Conservation (phyloP, 2,797 vertebrate species). For the Protonibea diacanthus region DNA sequence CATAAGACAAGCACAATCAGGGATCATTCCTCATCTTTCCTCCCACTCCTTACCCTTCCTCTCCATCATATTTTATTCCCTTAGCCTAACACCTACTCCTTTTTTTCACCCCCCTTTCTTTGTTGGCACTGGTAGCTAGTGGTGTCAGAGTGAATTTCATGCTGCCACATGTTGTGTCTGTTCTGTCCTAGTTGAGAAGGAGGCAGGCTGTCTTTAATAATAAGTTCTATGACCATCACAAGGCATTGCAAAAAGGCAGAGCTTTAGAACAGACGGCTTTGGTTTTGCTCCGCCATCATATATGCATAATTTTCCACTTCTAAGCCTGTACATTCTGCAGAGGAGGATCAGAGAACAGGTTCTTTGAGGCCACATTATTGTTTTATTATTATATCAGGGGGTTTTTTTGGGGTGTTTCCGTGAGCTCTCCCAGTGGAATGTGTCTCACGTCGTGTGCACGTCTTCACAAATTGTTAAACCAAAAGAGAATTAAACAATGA, state of each 20-base stretch:
- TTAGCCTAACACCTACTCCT: conserved; percentile 44
- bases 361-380: conserved; percentile 22
- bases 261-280: conserved; percentile 21
- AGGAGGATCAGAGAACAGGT: background rate
- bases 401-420: conserved; percentile 15
- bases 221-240: conserved; percentile 51
- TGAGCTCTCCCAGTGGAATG: background rate
- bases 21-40: conserved; percentile 84
- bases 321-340: conserved; percentile 17
- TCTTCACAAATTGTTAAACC: background rate
- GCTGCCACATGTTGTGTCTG: conserved; percentile 61
- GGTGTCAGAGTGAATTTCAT: conserved; percentile 73
- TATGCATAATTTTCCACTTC: conserved; percentile 27
- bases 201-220: conserved; percentile 61
- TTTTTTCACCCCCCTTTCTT: background rate
- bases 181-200: conserved; percentile 69
- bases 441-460: background rate
- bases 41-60: conserved; percentile 73
- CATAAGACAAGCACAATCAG: conserved; percentile 85
- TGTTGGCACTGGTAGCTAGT: conserved; percentile 46
- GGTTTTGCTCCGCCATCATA: conserved; percentile 6
- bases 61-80: conserved; percentile 74
- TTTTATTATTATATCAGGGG: too few species aligned
- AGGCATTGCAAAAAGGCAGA: conserved; percentile 21
- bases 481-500: background rate